Evolutionary conservation across 2,888 invertebrate genomes (phyloP), one percentile per base, ranked within the genome.

Genomic region (Cheilosia scutellata): DNA sequence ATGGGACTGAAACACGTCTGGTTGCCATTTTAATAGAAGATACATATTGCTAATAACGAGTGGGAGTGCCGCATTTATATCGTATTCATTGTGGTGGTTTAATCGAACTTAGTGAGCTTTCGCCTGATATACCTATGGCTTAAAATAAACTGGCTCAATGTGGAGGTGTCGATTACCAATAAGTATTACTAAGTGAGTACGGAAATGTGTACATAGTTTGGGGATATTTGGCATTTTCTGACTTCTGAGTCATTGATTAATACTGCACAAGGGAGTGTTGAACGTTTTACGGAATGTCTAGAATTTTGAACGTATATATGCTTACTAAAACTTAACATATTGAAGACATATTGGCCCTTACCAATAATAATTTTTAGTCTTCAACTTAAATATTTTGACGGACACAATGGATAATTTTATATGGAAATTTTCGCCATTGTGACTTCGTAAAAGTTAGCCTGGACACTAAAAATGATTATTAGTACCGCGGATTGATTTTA

Each of bases 1-100:
- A 70, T 75, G 68, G 57, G 58, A 79, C 57, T 63, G 57, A 58
- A 74, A 74, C 66, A 75, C 53, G 63, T 40, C 62, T 83, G 68
- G n/a, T 70, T 78, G 68, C 37, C n/a, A 58, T 72, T 78, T 74
- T 63, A 6, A 74, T 74, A 58, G 57, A 62, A 63, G 55, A 47
- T 44, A 20, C 20, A 20, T 20, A 71, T 20, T 42, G 42, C 2
- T 53, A 68, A 70, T 65, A 51, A 72, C 7, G 47, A 27, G 53
- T 77, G 72, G 68, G 82, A 62, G 72, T 77, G 72, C 53, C 58
- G 16, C 44, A 5, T 11, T 37, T 37, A 37, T 37, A 11, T 9
- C 13, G n/a, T 20, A n/a, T 62, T n/a, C 25, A 29, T 9, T 51
- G 51, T 49, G 42, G 47, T 66, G 42, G 47, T 66, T 51, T 42